These are phyloP conservation scores for Rhaphigaster nebulosa DNA, from an alignment of 2,888 invertebrate genomes.

Conservation along the genomic window DNA sequence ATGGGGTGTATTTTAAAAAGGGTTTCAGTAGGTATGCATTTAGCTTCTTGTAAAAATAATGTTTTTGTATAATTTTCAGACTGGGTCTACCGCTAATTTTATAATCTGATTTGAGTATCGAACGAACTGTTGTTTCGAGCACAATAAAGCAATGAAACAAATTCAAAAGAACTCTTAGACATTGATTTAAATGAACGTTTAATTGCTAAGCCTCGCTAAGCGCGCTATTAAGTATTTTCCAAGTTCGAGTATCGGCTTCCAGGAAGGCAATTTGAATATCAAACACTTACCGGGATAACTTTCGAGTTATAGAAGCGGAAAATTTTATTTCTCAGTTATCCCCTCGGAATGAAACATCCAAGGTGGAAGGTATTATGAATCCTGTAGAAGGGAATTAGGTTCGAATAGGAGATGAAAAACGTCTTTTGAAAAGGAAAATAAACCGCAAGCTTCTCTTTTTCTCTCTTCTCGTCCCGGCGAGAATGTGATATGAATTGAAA, in stretches of 20 bases:
- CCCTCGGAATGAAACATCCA: constrained; percentile 29
- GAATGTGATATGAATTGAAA: constrained; percentile 41
- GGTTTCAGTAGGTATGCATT: too few species aligned
- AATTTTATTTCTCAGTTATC: constrained; percentile 1
- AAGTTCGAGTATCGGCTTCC: constrained; percentile 1
- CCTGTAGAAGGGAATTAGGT: constrained; percentile 31
- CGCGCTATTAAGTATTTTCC: neutral
- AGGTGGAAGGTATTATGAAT: constrained; percentile 17
- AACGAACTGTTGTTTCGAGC: neutral
- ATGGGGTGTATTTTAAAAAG: too few species aligned
- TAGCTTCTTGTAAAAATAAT: too few species aligned
- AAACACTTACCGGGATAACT: neutral
- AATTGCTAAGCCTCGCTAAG: neutral
- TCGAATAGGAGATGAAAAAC: neutral
- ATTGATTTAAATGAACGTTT: neutral
- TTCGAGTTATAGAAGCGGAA: constrained; percentile 37
- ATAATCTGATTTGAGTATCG: too few species aligned
- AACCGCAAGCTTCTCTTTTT: neutral
- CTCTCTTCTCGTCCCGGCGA: neutral
- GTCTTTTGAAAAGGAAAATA: constrained; percentile 32
- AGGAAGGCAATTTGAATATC: neutral
- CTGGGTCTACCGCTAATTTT: too few species aligned
- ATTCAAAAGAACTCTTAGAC: neutral
- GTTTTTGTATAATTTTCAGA: too few species aligned
- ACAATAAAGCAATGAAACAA: neutral